Conservation (phyloP, 1,140 invertebrate genomes). For the Drosophila mojavensis region DNA sequence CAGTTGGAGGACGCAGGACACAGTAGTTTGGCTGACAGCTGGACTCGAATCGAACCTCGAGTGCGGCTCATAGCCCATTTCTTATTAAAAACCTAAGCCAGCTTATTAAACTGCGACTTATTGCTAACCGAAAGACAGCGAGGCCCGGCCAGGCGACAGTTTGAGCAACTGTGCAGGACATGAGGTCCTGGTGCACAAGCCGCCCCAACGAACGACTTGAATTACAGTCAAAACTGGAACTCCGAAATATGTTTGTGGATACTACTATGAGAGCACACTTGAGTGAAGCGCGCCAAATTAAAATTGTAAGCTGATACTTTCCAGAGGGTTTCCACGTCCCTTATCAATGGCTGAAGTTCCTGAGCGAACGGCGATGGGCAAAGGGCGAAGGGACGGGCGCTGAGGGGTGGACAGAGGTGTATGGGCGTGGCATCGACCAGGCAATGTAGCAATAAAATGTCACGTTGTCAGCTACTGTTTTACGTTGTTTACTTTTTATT, state of each 20-base stretch:
- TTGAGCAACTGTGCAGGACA: constrained; percentile 21
- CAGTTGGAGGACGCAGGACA: constrained; percentile 37
- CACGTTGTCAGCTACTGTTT: constrained; percentile 43
- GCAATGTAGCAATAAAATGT: constrained; percentile 63
- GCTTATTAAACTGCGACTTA: constrained; percentile 74
- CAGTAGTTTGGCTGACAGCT: constrained; percentile 58
- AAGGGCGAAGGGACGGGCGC: no score
- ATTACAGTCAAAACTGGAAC: constrained; percentile 68
- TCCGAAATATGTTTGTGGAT: constrained; percentile 62
- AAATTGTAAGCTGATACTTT: constrained; percentile 78
- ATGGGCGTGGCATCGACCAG: constrained; percentile 42
- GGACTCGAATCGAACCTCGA: constrained; percentile 40
- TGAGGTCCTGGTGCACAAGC: constrained; percentile 11
- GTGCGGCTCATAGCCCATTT: constrained; percentile 60
- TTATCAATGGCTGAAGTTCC: constrained; percentile 46
- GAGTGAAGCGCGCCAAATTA: constrained; percentile 81
- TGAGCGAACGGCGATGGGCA: neutral
- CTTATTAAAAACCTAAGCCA: constrained; percentile 80
- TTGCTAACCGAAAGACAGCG: constrained; percentile 29
- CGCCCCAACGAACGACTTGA: constrained; percentile 62
- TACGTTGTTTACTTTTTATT: constrained; percentile 57
- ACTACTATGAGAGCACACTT: constrained; percentile 68
- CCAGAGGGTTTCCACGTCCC: constrained; percentile 38
- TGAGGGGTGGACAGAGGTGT: neutral
- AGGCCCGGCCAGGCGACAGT: constrained; percentile 17